Base-by-base conservation (phyloP, 2,888 invertebrate species). In the Drosophila buzzatii region DNA sequence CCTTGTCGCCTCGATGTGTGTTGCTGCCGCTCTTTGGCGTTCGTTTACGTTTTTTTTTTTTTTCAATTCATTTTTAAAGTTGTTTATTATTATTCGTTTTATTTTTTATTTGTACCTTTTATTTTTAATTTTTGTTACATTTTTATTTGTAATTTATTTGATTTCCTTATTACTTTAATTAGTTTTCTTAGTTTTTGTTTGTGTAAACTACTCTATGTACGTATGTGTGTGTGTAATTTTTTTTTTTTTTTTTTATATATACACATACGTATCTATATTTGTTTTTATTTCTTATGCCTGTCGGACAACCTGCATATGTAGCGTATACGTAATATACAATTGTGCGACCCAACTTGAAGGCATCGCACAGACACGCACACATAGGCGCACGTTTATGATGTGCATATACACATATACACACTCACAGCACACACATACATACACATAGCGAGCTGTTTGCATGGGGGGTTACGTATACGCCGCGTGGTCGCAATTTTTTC, bases 391-490 rank as follows among this genome's bases (percentile, higher is more conserved):
- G 12, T 18, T 1, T 18, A 12, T 49, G 33, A 2, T 49, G 31
- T 31, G n/a, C 5, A n/a, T 18, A 6, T 2, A 23, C 23, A 27
- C 53, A 20, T 20, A 20, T 20, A 20, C 2, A 41, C 8, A 41
- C 41, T 41, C 41, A 8, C 39, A 41, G 2, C 41, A 31, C n/a
- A 52, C 4, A 14, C 14, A 51, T 51, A 58, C n/a, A 31, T 5
- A 31, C 6, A 31, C 31, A 51, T 5, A 37, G 47, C 58, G 39
- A 12, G 16, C 41, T 39, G 56, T 68, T 45, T 68, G 57, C 52
- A 83, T 51, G 76, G 66, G 75, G 80, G 75, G 80, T 85, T 85
- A 85, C 85, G 90, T 85, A 90, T 85, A 85, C 85, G 85, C 90
- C 85, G 89, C 90, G 85, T 85, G 90, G 89, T 86, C 71, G 85